A percentile compares a stretch with the other conserved stretches of the same genome.
These are phyloP conservation scores for Drosophila seclusa DNA, from an alignment of 2,888 invertebrate genomes.

Conservation along the genomic window DNA sequence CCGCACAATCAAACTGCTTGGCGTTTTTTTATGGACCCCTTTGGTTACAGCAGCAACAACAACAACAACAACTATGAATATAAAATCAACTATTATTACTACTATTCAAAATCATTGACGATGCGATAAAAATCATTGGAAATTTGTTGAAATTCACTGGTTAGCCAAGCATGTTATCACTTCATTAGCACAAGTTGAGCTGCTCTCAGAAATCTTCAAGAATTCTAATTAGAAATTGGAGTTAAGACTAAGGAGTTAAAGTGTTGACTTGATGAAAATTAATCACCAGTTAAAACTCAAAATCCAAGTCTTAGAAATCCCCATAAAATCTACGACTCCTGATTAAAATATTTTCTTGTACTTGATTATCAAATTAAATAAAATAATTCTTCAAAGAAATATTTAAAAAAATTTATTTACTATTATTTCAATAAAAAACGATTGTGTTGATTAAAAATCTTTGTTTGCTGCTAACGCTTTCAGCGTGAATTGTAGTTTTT, in stretches of 20 bases:
- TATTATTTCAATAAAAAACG: not conserved
- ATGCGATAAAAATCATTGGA: constrained; percentile 66
- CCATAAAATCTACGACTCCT: not conserved
- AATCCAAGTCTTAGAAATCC: constrained; percentile 5
- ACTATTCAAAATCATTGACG: constrained; percentile 52
- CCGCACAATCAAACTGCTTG: constrained; percentile 65
- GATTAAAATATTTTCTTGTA: not conserved
- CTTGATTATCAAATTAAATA: not conserved
- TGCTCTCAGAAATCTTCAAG: constrained; percentile 10
- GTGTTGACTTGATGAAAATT: constrained; percentile 27
- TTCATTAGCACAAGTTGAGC: constrained; percentile 56
- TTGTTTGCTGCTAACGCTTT: not conserved
- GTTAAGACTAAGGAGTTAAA: not conserved
- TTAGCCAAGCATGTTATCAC: constrained; percentile 65
- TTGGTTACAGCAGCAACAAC: constrained; percentile 24
- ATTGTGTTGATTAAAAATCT: not conserved
- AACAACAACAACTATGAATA: constrained; percentile 5
- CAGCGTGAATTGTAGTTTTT: not conserved
- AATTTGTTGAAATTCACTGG: constrained; percentile 63
- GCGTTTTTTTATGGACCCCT: constrained; percentile 68
- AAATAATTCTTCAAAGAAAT: not conserved
- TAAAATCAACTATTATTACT: constrained; percentile 58
- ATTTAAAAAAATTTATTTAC: not conserved
- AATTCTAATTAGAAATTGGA: not conserved
- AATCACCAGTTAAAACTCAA: constrained; percentile 5